A percentile compares a stretch with the other conserved stretches of the same genome.
Evolutionary conservation across 1,140 invertebrate genomes (phyloP).

Genomic region (Archivesica marissinica): DNA sequence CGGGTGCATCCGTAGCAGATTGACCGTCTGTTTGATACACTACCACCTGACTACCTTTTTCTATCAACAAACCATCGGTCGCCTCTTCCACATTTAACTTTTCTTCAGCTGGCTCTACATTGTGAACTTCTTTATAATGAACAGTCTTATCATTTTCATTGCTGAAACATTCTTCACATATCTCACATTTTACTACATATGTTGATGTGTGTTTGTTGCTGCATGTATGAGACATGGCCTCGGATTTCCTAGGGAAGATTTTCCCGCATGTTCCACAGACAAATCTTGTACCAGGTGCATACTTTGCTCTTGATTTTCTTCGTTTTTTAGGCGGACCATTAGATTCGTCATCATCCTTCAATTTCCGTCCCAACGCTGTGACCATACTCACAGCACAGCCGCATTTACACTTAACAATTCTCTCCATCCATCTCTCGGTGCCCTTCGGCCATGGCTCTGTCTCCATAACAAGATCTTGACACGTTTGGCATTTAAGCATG

Average conservation of each 20-base stretch:
- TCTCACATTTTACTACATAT: background rate
- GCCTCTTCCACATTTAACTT: background rate
- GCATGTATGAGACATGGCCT: slow-evolving; percentile 11
- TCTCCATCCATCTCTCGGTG: background rate
- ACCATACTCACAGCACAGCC: slow-evolving; percentile 21
- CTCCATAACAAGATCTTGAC: slow-evolving; percentile 33
- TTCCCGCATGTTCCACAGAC: slow-evolving; percentile 33
- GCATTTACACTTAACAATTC: slow-evolving; percentile 23
- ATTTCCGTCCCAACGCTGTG: slow-evolving; percentile 24
- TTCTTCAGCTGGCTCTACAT: too few species aligned
- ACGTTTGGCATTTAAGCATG: slow-evolving; percentile 18
- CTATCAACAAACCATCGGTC: background rate
- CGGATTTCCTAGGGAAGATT: background rate
- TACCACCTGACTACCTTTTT: slow-evolving; percentile 9
- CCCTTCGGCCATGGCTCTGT: slow-evolving; percentile 12
- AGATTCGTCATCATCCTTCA: background rate
- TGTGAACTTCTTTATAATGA: background rate
- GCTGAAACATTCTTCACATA: background rate
- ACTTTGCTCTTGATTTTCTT: background rate
- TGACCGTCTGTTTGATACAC: background rate
- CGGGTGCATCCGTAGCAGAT: background rate
- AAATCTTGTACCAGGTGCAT: slow-evolving; percentile 6
- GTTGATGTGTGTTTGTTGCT: background rate
- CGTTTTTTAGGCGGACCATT: background rate
- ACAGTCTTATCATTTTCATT: background rate